Base-by-base conservation (phyloP, 2,888 invertebrate species). In the Sinelater perroti region DNA sequence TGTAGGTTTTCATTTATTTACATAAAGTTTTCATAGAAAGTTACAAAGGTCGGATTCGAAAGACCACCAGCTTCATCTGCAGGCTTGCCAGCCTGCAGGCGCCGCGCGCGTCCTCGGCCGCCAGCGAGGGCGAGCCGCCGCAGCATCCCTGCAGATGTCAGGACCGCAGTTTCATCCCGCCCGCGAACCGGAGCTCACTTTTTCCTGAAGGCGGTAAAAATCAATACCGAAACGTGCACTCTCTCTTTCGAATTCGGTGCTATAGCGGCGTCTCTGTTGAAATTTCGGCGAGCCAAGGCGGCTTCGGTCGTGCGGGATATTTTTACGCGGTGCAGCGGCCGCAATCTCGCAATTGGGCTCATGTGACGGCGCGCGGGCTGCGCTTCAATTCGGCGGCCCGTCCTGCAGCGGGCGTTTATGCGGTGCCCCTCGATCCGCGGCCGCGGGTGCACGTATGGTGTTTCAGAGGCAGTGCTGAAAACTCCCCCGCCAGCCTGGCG, bases 271-370 rank as follows among this genome's bases (percentile, higher is more conserved):
- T 71, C 73, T 70, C 68, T 62, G 59, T 64, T 63, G 63, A 67
- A n/a, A 67, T 71, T 71, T 72, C 70, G 70, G 71, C 70, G 70
- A 69, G 72, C 68, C 65, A 67, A 67, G 68, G 70, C 69, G 67
- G 66, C 44, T 49, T 68, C 71, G 67, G 74, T 70, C 72, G 75
- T 73, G 70, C 73, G 74, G 69, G 70, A 75, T 75, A 77, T 76
- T 76, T 77, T 74, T 76, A 75, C 74, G 60, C 55, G 49, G 68
- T 67, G 61, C 67, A 69, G 68, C 70, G 69, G 70, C 69, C 64
- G 74, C 68, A 72, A 75, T 75, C 74, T 74, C 72, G 71, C 74
- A 73, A 75, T 74, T 72, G 71, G 70, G 70, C 68, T 60, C 66
- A 63, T 53, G 56, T 46, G 35, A 21, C 44, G 33, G 62, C 60